Base-by-base conservation (phyloP, 2,797 vertebrate genomes). In the Thunnus albacares region DNA sequence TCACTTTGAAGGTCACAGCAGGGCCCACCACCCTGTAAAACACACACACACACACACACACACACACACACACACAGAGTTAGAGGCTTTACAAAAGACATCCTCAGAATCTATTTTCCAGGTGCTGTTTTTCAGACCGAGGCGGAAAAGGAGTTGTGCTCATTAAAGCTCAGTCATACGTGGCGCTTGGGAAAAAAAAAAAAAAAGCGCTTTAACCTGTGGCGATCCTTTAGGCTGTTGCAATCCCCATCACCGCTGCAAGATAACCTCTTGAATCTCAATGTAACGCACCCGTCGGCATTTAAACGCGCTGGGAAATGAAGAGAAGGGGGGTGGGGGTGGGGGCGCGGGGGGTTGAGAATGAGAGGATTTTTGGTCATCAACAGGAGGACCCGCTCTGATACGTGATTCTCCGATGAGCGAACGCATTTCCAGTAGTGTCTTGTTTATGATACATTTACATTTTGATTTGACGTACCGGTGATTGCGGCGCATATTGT, bases 1-100 rank as follows among this genome's bases (percentile, higher is more conserved):
- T 94, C 75, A 99, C 96, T 94, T 94, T 96, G 95, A 99, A 99
- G 91, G 97, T 98, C 92, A 99, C 97, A 10, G 97, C 96, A n/a
- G 97, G 96, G 81, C 97, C 97, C 88, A 96, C 88, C 65, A 99
- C 96, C 1, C 98, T 99, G 95, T 10, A 93, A 86, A 85, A 95
- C 26, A 89, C 41, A 84, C 49, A 86, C 8, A 83, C 13, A 90
- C 56, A 90, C 49, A 88, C 30, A 71, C 13, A 90, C 56, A 90
- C 49, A 88, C 30, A 71, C 17, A 77, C 52, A 85, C 55, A 76
- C 41, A 58, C 18, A 72, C 62, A 82, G 12, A 58, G 61, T 75
- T 41, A 77, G 88, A 66, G 35, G 65, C 60, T 64, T 68, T 22
- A 78, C 63, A 81, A 57, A 83, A 79, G 76, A 72, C 68, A 74